Percentiles rank a stretch among this genome's conserved stretches.
phyloP scores from a whole-genome alignment of 2,888 invertebrate species.

The Octonoba sinensis region DNA sequence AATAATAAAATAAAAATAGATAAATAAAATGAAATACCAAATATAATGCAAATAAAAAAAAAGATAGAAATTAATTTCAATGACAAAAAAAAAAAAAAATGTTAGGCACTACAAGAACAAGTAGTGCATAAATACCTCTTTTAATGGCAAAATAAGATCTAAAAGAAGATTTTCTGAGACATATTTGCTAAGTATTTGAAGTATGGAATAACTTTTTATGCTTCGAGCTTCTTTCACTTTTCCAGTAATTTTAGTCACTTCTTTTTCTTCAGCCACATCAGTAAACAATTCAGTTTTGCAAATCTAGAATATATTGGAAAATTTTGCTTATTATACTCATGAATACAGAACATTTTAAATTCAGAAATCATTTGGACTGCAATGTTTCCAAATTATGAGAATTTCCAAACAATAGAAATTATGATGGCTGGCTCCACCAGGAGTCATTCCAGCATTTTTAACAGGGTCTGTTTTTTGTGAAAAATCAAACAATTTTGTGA shows the following conservation, averaged over 20 bases:
- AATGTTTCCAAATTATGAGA: too few species aligned
- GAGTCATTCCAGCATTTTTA: too few species aligned
- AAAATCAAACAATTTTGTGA: too few species aligned
- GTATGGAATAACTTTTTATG: slow-evolving; percentile 87
- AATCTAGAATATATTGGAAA: slow-evolving; percentile 73
- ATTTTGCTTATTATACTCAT: background rate
- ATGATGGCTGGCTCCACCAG: too few species aligned
- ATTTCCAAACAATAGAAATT: too few species aligned
- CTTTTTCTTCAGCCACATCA: slow-evolving; percentile 89
- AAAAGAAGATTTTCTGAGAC: slow-evolving; percentile 83
- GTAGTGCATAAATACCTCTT: slow-evolving; percentile 75
- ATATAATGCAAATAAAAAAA: background rate
- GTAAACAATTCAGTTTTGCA: slow-evolving; percentile 92
- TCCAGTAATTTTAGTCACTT: slow-evolving; percentile 84
- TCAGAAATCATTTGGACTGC: too few species aligned
- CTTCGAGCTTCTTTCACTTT: slow-evolving; percentile 76
- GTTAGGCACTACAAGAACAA: background rate
- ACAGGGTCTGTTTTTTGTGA: too few species aligned
- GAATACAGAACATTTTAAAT: background rate
- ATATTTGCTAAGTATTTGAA: slow-evolving; percentile 84
- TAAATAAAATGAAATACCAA: too few species aligned
- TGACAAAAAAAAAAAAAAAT: slow-evolving; percentile 1
- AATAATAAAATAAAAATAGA: too few species aligned
- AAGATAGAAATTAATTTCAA: slow-evolving; percentile 10
- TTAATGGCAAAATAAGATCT: slow-evolving; percentile 84